These are phyloP conservation scores for Cliona cf. orientalis DNA, from an alignment of 37 sponge, comb jelly and placozoan species.

Conservation along the genomic window DNA sequence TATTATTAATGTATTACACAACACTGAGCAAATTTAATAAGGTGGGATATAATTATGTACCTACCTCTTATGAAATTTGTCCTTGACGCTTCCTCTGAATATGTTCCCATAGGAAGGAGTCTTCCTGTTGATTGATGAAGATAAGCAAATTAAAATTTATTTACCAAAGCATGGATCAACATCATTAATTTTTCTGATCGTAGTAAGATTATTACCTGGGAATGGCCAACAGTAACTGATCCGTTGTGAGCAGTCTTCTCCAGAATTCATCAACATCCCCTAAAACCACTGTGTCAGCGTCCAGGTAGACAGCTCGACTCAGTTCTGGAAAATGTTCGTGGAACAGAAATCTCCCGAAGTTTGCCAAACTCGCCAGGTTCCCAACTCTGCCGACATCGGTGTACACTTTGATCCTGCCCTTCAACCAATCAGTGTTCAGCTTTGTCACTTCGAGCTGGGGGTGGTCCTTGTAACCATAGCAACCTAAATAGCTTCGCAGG, in stretches of 20 bases:
- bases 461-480: slow-evolving; percentile 1
- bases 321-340: slow-evolving; percentile 46
- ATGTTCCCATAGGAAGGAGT: slow-evolving; percentile 45
- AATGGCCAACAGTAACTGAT: slow-evolving; percentile 24
- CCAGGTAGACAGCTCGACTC: slow-evolving; percentile 49
- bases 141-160: too few species aligned
- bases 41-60: too few species aligned
- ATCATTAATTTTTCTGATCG: too few species aligned
- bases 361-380: slow-evolving; percentile 72
- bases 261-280: slow-evolving; percentile 45
- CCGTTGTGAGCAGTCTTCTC: slow-evolving; percentile 3
- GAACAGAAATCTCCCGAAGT: slow-evolving; percentile 67
- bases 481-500: slow-evolving; percentile 38
- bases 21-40: neutral
- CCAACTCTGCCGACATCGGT: slow-evolving; percentile 33
- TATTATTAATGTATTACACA: neutral
- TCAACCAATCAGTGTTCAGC: neutral
- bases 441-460: slow-evolving; percentile 20
- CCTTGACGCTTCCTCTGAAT: slow-evolving; percentile 35
- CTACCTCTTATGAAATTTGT: slow-evolving; percentile 49
- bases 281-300: slow-evolving; percentile 42
- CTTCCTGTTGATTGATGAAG: slow-evolving; percentile 2
- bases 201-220: slow-evolving; percentile 49
- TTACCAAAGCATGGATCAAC: too few species aligned
- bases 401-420: slow-evolving; percentile 20